A percentile compares a stretch with the other conserved stretches of the same genome.
phyloP scores from a whole-genome alignment of 1,140 invertebrate species.

The Anastrepha ludens region DNA sequence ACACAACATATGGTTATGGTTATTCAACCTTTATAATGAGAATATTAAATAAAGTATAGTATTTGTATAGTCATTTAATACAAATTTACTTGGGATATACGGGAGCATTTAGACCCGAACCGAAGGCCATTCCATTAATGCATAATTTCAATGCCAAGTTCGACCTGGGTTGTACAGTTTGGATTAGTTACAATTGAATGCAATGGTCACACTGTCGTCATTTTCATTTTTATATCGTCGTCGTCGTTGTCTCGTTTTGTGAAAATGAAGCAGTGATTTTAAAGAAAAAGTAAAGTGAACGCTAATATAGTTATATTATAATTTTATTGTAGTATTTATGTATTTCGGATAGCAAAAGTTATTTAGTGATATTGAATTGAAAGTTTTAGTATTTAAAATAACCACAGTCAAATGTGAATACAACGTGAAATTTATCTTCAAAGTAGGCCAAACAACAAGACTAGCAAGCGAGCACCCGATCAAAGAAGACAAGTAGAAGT shows the following conservation, averaged over 20 bases:
- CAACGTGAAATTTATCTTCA: conserved; percentile 2
- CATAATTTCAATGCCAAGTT: conserved; percentile 34
- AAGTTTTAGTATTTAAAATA: conserved; percentile 3
- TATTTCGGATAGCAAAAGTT: conserved; percentile 2
- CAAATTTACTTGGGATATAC: neutral
- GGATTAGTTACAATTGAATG: neutral
- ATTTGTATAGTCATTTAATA: neutral
- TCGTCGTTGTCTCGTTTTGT: conserved; percentile 48
- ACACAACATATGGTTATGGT: neutral
- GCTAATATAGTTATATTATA: neutral
- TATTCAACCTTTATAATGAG: neutral
- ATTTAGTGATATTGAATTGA: neutral
- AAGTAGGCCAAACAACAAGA: conserved; percentile 50
- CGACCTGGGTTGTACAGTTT: conserved; percentile 9
- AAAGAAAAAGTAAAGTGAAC: conserved; percentile 34
- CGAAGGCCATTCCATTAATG: neutral
- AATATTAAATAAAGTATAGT: neutral
- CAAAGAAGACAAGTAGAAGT: conserved; percentile 52
- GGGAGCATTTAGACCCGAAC: too few species aligned
- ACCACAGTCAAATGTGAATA: neutral
- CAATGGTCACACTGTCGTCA: conserved; percentile 31
- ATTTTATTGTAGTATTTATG: neutral
- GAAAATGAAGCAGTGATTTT: conserved; percentile 53
- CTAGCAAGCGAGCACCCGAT: conserved; percentile 40
- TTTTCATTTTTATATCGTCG: conserved; percentile 52